Evolutionary conservation across 2,113 vertebrate species (phyloP).

Genomic region (Antennarius striatus): DNA sequence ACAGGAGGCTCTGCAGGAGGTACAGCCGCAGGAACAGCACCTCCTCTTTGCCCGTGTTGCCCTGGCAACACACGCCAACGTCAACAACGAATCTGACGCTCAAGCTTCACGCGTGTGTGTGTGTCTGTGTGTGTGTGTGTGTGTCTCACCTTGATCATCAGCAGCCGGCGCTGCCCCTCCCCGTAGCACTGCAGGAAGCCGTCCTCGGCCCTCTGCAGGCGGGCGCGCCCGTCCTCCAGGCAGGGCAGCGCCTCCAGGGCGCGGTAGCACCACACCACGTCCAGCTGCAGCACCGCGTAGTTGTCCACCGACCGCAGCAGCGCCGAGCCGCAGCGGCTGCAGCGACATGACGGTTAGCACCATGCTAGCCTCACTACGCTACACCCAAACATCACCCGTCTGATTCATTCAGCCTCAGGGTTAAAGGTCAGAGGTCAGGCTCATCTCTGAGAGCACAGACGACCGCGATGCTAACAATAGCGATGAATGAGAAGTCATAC

Average conservation of each 20-base stretch:
- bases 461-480: too few relatives aligned
- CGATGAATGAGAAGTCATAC: background rate
- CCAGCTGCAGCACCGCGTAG: conserved; percentile 93
- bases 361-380: too few relatives aligned
- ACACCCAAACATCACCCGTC: too few relatives aligned
- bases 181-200: conserved; percentile 92
- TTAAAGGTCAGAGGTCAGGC: too few relatives aligned
- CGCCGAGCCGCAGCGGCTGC: conserved; percentile 83
- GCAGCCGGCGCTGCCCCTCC: conserved; percentile 86
- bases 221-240: conserved; percentile 85
- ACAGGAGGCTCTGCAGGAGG: conserved; percentile 91
- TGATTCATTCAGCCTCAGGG: too few relatives aligned
- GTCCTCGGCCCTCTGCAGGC: conserved; percentile 85
- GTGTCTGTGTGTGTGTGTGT: background rate
- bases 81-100: background rate
- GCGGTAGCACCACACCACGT: conserved; percentile 94
- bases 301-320: conserved; percentile 91
- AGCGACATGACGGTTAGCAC: background rate
- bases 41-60: conserved; percentile 91
- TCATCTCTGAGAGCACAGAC: too few relatives aligned
- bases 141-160: conserved; percentile 86
- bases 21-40: conserved; percentile 92
- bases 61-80: conserved; percentile 73
- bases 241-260: conserved; percentile 86
- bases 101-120: background rate